These are phyloP conservation scores for Machimus atricapillus DNA, from an alignment of 2,888 invertebrate species.

Conservation along the genomic window DNA sequence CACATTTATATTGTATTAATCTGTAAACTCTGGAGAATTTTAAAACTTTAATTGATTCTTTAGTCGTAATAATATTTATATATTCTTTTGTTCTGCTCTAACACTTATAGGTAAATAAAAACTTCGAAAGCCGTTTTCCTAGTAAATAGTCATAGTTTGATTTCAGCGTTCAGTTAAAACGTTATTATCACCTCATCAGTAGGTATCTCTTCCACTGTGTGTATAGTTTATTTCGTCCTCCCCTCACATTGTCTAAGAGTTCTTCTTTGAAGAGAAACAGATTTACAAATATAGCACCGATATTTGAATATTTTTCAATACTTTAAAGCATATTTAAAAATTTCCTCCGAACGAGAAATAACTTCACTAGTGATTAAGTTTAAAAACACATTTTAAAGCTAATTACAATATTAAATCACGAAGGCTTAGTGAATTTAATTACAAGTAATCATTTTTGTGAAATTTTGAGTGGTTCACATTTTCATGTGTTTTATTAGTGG, in stretches of 20 bases:
- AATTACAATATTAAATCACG: slow-evolving; percentile 23
- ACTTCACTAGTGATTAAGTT: background rate
- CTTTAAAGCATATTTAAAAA: slow-evolving; percentile 39
- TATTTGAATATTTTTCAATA: slow-evolving; percentile 31
- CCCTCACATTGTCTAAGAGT: background rate
- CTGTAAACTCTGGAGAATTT: slow-evolving; percentile 4
- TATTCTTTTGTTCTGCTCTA: background rate
- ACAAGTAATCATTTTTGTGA: background rate
- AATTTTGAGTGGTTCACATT: background rate
- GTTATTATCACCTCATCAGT: slow-evolving; percentile 17
- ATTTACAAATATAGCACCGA: slow-evolving; percentile 42
- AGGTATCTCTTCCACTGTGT: slow-evolving; percentile 7
- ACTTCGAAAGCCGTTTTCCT: slow-evolving; percentile 25
- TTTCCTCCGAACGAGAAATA: slow-evolving; percentile 17
- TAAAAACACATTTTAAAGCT: slow-evolving; percentile 23
- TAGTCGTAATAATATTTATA: slow-evolving; percentile 7
- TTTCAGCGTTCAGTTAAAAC: background rate
- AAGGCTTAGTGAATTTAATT: slow-evolving; percentile 14
- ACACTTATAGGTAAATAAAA: slow-evolving; percentile 3
- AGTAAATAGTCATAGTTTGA: slow-evolving; percentile 8
- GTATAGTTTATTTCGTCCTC: background rate
- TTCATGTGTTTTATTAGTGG: background rate
- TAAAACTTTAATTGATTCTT: background rate
- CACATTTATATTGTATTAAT: slow-evolving; percentile 39
- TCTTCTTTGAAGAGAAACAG: slow-evolving; percentile 18